A percentile compares a stretch with the other conserved stretches of the same genome.
These are phyloP conservation scores for Nemoura dubitans DNA, from an alignment of 2,888 invertebrate genomes.

Conservation along the genomic window DNA sequence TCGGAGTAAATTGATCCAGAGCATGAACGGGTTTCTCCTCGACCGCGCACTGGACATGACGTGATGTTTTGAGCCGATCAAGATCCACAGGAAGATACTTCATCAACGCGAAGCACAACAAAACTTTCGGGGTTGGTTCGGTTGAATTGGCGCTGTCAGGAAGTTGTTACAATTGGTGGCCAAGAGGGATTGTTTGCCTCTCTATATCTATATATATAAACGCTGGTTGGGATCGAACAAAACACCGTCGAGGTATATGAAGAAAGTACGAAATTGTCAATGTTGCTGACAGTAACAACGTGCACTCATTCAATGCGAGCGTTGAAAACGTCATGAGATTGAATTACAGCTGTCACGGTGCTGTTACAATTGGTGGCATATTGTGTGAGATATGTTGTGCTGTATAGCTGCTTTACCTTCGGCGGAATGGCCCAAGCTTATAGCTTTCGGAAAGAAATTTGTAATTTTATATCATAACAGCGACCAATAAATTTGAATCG, in stretches of 20 bases:
- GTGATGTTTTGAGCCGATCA: background rate
- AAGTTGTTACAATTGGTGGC: background rate
- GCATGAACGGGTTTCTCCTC: background rate
- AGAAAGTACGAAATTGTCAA: conserved; percentile 9
- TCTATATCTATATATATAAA: background rate
- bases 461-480: background rate
- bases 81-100: background rate
- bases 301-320: background rate
- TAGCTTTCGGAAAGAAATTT: background rate
- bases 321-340: background rate
- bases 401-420: background rate
- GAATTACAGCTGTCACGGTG: background rate
- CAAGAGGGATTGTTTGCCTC: background rate
- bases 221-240: background rate
- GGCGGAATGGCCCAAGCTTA: background rate
- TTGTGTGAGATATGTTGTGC: background rate
- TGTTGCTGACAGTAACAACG: background rate
- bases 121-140: conserved; percentile 10
- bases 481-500: background rate
- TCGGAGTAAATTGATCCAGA: background rate
- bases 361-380: background rate
- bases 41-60: background rate
- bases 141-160: background rate
- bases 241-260: background rate
- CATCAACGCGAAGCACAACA: conserved; percentile 1